A percentile compares a stretch with the other conserved stretches of the same genome.
These are phyloP conservation scores for Andrena haemorrhoa DNA, from an alignment of 2,888 invertebrate genomes.

Conservation along the genomic window DNA sequence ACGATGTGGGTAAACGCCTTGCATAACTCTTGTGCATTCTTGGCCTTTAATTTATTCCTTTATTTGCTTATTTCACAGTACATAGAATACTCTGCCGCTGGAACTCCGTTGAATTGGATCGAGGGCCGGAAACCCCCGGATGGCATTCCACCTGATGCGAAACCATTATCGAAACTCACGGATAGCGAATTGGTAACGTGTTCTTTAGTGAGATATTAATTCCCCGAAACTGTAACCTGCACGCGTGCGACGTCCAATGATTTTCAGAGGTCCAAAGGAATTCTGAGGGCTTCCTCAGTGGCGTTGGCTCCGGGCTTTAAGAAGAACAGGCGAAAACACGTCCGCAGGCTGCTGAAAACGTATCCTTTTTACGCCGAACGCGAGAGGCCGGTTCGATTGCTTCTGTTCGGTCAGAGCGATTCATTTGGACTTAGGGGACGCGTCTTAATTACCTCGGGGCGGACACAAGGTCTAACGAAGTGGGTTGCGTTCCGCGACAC, in stretches of 20 bases:
- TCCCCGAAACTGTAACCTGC: not conserved
- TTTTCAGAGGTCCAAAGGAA: constrained; percentile 62
- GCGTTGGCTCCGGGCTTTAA: constrained; percentile 68
- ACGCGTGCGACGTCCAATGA: not conserved
- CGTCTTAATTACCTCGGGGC: constrained; percentile 37
- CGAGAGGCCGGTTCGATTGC: not conserved
- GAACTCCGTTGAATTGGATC: constrained; percentile 78
- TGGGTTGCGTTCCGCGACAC: constrained; percentile 5
- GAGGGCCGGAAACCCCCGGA: constrained; percentile 73
- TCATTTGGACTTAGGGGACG: constrained; percentile 28
- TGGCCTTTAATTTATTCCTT: not conserved
- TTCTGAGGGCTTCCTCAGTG: constrained; percentile 71
- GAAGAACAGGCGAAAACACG: constrained; percentile 42
- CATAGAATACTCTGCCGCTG: constrained; percentile 72
- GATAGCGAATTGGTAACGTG: constrained; percentile 69
- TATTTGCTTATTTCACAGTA: constrained; percentile 66
- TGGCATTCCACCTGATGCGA: constrained; percentile 72
- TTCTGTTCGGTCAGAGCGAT: not conserved
- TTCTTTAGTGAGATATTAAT: not conserved
- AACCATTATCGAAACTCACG: constrained; percentile 63
- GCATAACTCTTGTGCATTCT: not conserved
- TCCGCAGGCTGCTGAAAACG: constrained; percentile 75
- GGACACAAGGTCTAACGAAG: not conserved
- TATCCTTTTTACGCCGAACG: constrained; percentile 78
- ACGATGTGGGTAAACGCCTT: constrained; percentile 68